These are phyloP conservation scores for Pentalonia nigronervosa DNA, from an alignment of 1,140 invertebrate genomes.

Conservation along the genomic window DNA sequence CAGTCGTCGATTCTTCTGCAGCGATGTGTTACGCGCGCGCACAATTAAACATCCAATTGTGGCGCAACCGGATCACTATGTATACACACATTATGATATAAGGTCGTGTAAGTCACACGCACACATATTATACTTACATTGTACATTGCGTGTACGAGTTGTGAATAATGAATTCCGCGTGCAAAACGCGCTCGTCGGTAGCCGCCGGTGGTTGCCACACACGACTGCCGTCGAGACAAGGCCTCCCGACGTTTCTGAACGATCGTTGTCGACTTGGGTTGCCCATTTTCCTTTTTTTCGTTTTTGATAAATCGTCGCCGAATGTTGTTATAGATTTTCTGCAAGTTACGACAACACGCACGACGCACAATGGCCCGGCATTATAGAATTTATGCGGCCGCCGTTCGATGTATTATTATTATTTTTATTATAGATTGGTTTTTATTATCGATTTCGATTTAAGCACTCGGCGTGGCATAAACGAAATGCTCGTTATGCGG, in stretches of 20 bases:
- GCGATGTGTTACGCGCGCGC: neutral
- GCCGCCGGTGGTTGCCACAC: constrained; percentile 20
- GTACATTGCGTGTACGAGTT: neutral
- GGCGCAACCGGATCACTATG: neutral
- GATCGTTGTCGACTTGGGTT: neutral
- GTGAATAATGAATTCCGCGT: constrained; percentile 28
- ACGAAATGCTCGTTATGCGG: too few species aligned
- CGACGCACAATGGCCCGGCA: neutral
- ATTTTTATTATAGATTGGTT: neutral
- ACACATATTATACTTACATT: neutral
- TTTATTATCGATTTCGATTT: neutral
- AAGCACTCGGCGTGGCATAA: neutral
- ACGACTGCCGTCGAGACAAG: neutral
- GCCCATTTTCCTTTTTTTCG: neutral
- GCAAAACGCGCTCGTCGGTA: neutral
- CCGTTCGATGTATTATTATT: neutral
- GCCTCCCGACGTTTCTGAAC: constrained; percentile 39
- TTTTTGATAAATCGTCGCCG: constrained; percentile 28
- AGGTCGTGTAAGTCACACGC: neutral
- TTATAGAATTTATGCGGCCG: neutral
- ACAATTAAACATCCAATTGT: constrained; percentile 19
- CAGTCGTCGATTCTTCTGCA: neutral
- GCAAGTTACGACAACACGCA: neutral
- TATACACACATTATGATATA: neutral
- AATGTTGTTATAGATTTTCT: constrained; percentile 11